Percentiles rank a stretch among this genome's conserved stretches.
phyloP scores from a whole-genome alignment of 2,888 invertebrate genomes.

The Dione vanillae region DNA sequence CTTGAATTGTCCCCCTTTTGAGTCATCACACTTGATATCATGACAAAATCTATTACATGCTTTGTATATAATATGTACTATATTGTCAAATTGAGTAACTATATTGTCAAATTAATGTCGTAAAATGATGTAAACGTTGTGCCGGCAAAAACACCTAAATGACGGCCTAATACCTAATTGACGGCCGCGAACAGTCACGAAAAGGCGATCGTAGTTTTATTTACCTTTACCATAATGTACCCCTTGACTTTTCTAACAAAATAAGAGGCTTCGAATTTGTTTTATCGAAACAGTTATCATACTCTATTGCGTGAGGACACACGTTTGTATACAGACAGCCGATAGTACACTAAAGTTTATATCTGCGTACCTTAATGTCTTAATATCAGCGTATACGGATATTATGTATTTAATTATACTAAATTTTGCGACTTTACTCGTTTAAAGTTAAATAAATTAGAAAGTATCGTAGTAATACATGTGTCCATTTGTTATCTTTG shows the following conservation, averaged over 20 bases:
- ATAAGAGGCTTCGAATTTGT: conserved; percentile 7
- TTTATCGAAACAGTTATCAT: conserved; percentile 6
- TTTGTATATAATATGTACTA: no score
- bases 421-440: not conserved
- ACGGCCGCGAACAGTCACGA: no score
- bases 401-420: not conserved
- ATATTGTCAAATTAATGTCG: no score
- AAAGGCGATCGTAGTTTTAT: not conserved
- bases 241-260: not conserved
- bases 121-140: no score
- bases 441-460: not conserved
- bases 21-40: no score
- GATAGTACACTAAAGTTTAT: conserved; percentile 7
- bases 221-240: not conserved
- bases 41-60: no score
- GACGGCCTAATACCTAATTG: no score
- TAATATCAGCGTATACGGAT: not conserved
- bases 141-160: not conserved
- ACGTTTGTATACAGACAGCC: conserved; percentile 13
- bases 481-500: no score
- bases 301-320: conserved; percentile 17
- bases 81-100: no score
- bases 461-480: no score
- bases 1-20: no score
- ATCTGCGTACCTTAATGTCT: conserved; percentile 6